phyloP scores from a whole-genome alignment of 37 sponge, comb jelly and placozoan species.

The Lycopodina hypogea region DNA sequence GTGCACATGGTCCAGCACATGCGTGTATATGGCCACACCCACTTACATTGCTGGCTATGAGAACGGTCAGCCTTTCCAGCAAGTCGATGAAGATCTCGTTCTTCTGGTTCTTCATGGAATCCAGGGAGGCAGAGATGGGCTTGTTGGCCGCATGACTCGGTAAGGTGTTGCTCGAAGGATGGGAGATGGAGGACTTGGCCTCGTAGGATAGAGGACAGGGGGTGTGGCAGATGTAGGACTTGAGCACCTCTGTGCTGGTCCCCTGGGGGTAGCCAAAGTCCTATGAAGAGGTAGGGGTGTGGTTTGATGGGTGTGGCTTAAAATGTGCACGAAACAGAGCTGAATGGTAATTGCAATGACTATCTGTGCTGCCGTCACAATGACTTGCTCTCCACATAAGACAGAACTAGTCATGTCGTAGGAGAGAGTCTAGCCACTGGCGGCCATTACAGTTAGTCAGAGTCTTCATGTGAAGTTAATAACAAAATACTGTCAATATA shows the following conservation, averaged over 20 bases:
- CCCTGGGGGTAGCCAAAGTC: constrained; percentile 94
- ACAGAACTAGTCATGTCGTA: no score
- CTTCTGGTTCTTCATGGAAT: constrained; percentile 68
- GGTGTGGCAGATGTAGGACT: constrained; percentile 84
- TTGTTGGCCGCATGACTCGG: constrained; percentile 86
- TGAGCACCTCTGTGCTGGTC: constrained; percentile 85
- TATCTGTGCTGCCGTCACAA: no score
- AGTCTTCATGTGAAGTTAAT: no score
- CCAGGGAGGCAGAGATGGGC: constrained; percentile 77
- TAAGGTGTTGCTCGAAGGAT: constrained; percentile 34
- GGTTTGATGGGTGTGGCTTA: no score
- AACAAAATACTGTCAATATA: no score
- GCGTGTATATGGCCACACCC: no score
- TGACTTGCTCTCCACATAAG: no score
- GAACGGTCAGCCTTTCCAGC: constrained; percentile 83
- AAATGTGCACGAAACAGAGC: no score
- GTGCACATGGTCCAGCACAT: no score
- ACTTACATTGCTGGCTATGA: constrained; percentile 83
- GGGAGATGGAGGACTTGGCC: neutral
- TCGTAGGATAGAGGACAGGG: constrained; percentile 62
- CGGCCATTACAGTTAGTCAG: no score
- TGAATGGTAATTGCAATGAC: no score
- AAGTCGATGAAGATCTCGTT: constrained; percentile 94
- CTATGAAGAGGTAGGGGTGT: constrained; percentile 35
- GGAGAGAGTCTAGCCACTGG: no score